A percentile compares a stretch with the other conserved stretches of the same genome.
Conservation (phyloP, 2,113 vertebrate species). For the Chamaea fasciata region DNA sequence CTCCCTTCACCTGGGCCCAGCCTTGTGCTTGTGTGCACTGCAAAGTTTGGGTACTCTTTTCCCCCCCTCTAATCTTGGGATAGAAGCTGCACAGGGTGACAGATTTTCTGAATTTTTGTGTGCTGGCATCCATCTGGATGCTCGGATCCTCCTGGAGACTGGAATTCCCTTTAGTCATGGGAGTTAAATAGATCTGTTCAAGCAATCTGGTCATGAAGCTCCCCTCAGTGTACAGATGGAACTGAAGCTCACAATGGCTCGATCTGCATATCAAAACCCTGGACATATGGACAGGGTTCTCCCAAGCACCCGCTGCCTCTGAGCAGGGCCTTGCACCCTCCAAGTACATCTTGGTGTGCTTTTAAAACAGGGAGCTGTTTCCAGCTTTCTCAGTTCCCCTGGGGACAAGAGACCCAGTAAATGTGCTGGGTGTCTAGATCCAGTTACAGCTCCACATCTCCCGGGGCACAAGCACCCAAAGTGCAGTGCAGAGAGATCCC, state of each 20-base stretch:
- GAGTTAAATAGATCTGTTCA: slow-evolving; percentile 25
- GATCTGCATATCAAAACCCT: slow-evolving; percentile 56
- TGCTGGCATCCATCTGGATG: slow-evolving; percentile 47
- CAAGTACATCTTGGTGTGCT: background rate
- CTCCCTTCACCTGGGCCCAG: background rate
- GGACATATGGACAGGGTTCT: slow-evolving; percentile 17
- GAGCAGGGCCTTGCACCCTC: background rate
- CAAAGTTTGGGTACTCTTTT: background rate
- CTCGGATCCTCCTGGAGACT: background rate
- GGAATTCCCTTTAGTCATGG: slow-evolving; percentile 23
- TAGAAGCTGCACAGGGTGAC: background rate
- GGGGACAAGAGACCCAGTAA: background rate
- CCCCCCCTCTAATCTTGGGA: background rate
- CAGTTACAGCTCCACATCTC: background rate
- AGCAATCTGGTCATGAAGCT: background rate
- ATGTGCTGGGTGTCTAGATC: fast-evolving
- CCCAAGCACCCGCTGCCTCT: background rate
- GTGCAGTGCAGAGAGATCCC: background rate
- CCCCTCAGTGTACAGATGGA: background rate
- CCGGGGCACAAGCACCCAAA: fast-evolving
- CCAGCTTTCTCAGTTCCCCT: background rate
- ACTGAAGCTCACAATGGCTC: slow-evolving; percentile 22
- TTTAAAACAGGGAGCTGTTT: background rate
- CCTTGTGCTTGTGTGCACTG: background rate
- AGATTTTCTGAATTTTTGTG: background rate